These are phyloP conservation scores for Darevskia mixta DNA, from an alignment of 2,797 vertebrate species.

Conservation along the genomic window DNA sequence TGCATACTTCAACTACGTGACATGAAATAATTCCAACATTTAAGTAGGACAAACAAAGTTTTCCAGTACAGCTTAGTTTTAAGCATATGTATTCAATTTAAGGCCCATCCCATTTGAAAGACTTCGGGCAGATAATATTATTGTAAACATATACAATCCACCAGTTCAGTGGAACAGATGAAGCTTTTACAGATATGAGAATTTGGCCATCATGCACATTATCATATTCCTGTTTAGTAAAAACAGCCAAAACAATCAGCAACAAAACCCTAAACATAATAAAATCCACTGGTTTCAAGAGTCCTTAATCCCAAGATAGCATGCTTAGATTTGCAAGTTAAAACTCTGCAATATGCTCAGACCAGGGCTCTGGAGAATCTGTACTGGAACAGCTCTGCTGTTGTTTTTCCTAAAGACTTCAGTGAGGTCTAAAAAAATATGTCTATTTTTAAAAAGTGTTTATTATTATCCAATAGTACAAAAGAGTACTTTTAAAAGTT, in stretches of 20 bases:
- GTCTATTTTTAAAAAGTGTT: no score
- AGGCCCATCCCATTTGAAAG: background rate
- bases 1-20: background rate
- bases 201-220: background rate
- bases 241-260: background rate
- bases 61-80: background rate
- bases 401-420: constrained; percentile 35
- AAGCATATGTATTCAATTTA: background rate
- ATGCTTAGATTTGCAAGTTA: background rate
- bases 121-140: background rate
- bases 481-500: no score
- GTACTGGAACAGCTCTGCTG: background rate
- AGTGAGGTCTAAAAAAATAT: constrained; percentile 4
- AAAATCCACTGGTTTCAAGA: background rate
- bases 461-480: no score
- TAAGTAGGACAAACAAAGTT: background rate
- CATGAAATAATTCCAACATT: background rate
- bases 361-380: background rate
- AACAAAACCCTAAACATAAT: background rate
- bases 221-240: background rate
- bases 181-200: background rate
- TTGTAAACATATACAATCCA: background rate
- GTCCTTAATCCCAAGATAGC: background rate
- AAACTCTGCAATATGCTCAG: background rate
- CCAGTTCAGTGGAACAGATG: background rate